These are phyloP conservation scores for Cyrtodaria siliqua DNA, from an alignment of 2,888 invertebrate species.

Conservation along the genomic window DNA sequence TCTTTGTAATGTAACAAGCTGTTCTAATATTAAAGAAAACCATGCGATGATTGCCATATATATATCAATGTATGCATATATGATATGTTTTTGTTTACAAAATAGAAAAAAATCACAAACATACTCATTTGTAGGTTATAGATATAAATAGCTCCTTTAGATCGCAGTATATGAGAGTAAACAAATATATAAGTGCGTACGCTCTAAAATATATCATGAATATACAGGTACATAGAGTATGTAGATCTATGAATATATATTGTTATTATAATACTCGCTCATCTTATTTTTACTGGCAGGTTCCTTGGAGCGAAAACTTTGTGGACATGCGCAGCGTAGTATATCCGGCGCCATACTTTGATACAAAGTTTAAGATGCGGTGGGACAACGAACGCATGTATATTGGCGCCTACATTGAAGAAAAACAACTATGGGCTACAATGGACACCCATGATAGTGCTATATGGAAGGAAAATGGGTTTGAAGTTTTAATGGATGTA, in stretches of 20 bases:
- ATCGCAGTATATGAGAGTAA: too few species aligned
- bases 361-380: slow-evolving; percentile 62
- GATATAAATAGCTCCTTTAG: too few species aligned
- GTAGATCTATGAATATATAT: background rate
- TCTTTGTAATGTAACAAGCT: too few species aligned
- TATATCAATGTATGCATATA: too few species aligned
- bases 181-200: too few species aligned
- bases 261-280: background rate
- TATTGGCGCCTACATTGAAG: slow-evolving; percentile 59
- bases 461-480: slow-evolving; percentile 41
- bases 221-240: too few species aligned
- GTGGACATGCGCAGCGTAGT: slow-evolving; percentile 61
- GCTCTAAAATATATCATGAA: too few species aligned
- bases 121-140: too few species aligned
- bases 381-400: slow-evolving; percentile 63
- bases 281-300: slow-evolving; percentile 16
- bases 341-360: slow-evolving; percentile 55
- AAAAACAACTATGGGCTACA: slow-evolving; percentile 57
- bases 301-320: slow-evolving; percentile 64
- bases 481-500: slow-evolving; percentile 50
- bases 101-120: too few species aligned
- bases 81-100: too few species aligned
- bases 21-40: too few species aligned
- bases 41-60: too few species aligned
- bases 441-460: slow-evolving; percentile 19